A percentile compares a stretch with the other conserved stretches of the same genome.
Evolutionary conservation across 1,140 invertebrate genomes (phyloP).

Genomic region (Saccostrea glomerata): DNA sequence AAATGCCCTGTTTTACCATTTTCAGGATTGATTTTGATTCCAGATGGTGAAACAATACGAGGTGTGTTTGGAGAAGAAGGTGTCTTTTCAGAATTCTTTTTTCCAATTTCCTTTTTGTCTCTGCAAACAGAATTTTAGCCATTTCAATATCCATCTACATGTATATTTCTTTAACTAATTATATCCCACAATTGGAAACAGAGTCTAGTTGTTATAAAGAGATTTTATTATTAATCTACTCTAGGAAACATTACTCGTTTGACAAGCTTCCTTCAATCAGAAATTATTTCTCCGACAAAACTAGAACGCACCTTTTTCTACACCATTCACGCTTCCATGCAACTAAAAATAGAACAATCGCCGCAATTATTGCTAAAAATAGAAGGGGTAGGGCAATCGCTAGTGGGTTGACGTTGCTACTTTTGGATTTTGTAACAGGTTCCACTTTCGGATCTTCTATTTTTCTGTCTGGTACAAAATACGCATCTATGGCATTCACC

Average conservation of each 20-base stretch:
- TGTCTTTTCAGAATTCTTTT: not conserved
- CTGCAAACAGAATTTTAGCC: not conserved
- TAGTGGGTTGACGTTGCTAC: not conserved
- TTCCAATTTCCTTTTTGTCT: not conserved
- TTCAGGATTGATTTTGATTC: not conserved
- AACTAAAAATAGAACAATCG: not conserved
- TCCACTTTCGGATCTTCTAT: not conserved
- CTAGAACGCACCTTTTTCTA: not conserved
- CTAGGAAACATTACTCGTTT: not conserved
- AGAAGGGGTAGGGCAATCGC: not conserved
- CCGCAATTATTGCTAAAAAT: not conserved
- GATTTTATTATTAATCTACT: not conserved
- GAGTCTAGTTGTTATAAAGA: not conserved
- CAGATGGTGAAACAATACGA: not conserved
- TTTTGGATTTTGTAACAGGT: not conserved
- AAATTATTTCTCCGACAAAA: no score
- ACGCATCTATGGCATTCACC: not conserved
- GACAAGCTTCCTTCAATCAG: not conserved
- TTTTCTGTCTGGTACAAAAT: not conserved
- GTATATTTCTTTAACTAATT: not conserved
- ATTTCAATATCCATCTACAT: not conserved
- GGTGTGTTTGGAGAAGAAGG: not conserved
- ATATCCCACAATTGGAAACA: not conserved
- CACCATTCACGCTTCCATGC: slow-evolving; percentile 12
- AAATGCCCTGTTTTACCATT: not conserved